Conservation (phyloP, 2,113 vertebrate species). For the Microcebus murinus region DNA sequence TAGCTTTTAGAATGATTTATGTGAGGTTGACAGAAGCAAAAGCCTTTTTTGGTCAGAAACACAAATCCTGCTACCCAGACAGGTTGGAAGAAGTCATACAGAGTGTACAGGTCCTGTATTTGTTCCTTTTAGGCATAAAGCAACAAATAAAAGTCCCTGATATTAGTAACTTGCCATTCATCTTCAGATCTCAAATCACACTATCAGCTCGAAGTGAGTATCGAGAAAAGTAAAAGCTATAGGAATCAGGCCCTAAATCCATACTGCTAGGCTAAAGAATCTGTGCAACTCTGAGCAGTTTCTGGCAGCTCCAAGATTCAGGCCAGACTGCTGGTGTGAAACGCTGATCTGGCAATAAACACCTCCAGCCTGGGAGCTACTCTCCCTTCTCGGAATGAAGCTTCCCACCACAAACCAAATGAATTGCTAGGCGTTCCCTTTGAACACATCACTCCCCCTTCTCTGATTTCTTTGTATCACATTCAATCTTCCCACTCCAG, state of each 20-base stretch:
- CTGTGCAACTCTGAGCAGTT: background rate
- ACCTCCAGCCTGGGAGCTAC: background rate
- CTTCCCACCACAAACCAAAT: background rate
- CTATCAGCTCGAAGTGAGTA: background rate
- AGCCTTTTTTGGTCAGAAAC: background rate
- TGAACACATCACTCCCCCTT: background rate
- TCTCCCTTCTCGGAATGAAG: background rate
- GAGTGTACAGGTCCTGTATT: background rate
- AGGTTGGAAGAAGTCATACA: background rate
- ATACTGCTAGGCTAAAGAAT: background rate
- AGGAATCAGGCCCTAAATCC: background rate
- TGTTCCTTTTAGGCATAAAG: no score
- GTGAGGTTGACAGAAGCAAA: background rate
- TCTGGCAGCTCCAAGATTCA: background rate
- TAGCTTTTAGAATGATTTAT: background rate
- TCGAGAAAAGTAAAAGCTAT: rapidly evolving
- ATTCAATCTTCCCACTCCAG: background rate
- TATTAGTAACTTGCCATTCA: background rate
- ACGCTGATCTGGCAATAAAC: slow-evolving; percentile 65
- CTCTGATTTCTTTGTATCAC: background rate
- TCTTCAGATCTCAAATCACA: background rate
- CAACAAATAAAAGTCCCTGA: background rate
- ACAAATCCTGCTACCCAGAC: background rate
- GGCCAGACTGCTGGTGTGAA: slow-evolving; percentile 49
- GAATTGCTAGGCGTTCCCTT: background rate